A percentile compares a stretch with the other conserved stretches of the same genome.
These are phyloP conservation scores for Phyllotreta striolata DNA, from an alignment of 2,888 invertebrate species.

Conservation along the genomic window DNA sequence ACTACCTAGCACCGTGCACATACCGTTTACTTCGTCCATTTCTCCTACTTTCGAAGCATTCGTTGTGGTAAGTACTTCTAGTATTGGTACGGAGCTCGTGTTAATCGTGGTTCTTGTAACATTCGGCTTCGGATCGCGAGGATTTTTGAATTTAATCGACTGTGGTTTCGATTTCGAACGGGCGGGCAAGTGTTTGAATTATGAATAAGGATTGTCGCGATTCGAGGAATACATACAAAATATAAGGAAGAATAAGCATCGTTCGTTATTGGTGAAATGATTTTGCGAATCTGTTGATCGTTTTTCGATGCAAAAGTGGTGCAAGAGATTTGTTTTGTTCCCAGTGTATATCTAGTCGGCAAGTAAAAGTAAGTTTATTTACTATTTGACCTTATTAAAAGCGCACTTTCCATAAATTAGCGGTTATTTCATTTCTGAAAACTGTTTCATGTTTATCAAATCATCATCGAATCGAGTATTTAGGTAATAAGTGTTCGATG, in stretches of 20 bases:
- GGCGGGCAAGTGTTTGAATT: constrained; percentile 6
- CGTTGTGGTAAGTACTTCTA: constrained; percentile 34
- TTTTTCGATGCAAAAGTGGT: constrained; percentile 20
- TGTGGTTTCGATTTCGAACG: neutral
- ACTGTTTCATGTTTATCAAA: neutral
- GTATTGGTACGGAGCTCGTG: constrained; percentile 38
- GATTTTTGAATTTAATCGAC: too few species aligned
- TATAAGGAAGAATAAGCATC: too few species aligned
- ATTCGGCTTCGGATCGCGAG: neutral
- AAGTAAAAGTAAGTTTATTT: constrained; percentile 41
- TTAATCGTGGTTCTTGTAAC: constrained; percentile 30
- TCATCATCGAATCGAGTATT: too few species aligned
- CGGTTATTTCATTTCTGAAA: neutral
- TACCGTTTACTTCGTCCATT: constrained; percentile 45
- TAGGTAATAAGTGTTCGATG: too few species aligned
- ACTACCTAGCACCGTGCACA: constrained; percentile 34
- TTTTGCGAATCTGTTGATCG: constrained; percentile 4
- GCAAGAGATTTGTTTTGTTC: constrained; percentile 29
- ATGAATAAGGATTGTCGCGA: constrained; percentile 8
- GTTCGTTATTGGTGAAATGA: constrained; percentile 14
- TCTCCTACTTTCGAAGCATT: constrained; percentile 52
- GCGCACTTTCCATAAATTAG: constrained; percentile 39
- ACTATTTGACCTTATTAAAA: constrained; percentile 38
- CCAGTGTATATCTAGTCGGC: constrained; percentile 28
- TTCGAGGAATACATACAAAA: neutral